Conservation (phyloP, 2,113 vertebrate genomes). For the Scartelaos histophorus region DNA sequence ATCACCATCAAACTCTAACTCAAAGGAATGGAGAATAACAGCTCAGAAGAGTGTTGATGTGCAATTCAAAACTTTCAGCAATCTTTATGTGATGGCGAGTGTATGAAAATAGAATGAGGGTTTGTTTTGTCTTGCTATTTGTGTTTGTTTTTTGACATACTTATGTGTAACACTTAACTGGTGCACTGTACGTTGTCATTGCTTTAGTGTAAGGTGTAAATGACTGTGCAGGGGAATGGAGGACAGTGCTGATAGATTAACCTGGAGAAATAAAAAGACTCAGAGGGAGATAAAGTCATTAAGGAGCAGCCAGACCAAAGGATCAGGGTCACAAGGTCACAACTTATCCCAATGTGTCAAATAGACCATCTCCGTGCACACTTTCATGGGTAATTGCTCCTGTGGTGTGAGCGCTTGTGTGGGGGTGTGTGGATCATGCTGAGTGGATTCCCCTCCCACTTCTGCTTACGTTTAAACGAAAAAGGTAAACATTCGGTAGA, state of each 20-base stretch:
- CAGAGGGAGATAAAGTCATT: constrained; percentile 52
- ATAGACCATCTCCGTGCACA: constrained; percentile 26
- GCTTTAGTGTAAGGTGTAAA: background rate
- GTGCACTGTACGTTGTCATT: constrained; percentile 11
- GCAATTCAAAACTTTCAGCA: too few species aligned
- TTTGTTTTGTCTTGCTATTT: constrained; percentile 2
- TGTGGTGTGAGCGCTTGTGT: constrained; percentile 13
- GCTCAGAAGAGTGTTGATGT: too few species aligned
- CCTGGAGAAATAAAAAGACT: constrained; percentile 2
- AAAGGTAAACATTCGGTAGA: too few species aligned
- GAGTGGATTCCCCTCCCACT: constrained; percentile 16
- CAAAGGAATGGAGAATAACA: background rate
- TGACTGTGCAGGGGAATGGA: constrained; percentile 8
- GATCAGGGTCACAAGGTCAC: constrained; percentile 48
- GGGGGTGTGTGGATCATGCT: constrained; percentile 18
- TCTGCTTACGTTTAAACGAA: background rate
- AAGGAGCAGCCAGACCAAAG: constrained; percentile 41
- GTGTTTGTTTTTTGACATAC: background rate
- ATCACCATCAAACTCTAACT: background rate
- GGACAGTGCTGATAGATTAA: constrained; percentile 21
- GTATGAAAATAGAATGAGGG: background rate
- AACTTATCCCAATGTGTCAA: constrained; percentile 57
- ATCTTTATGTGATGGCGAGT: background rate
- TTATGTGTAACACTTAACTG: background rate
- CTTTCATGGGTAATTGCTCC: constrained; percentile 49